phyloP scores from a whole-genome alignment of 2,888 invertebrate species.

The Linnaemya tessellans region DNA sequence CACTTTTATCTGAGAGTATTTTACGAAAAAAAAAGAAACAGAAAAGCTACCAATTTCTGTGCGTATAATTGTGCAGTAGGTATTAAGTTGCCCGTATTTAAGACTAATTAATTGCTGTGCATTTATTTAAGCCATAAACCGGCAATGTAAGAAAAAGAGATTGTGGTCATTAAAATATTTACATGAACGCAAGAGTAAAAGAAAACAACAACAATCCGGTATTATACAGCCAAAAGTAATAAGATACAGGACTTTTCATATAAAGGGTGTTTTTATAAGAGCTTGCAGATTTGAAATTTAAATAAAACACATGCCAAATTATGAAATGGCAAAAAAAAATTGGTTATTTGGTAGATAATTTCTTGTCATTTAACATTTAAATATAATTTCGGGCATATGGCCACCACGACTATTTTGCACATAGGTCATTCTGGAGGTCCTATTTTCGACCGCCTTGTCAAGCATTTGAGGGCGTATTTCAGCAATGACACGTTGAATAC shows the following conservation, averaged over 20 bases:
- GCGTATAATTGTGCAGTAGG: neutral
- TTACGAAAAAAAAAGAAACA: neutral
- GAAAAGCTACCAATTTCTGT: neutral
- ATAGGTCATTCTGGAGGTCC: no score
- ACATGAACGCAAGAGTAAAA: neutral
- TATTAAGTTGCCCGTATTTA: conserved; percentile 55
- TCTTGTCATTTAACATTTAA: no score
- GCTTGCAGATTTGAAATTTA: no score
- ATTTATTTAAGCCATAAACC: conserved; percentile 55
- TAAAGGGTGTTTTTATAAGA: no score
- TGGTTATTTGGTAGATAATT: no score
- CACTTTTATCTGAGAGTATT: neutral
- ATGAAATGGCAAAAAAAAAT: no score
- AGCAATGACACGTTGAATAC: no score
- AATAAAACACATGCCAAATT: no score
- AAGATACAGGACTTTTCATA: conserved; percentile 35
- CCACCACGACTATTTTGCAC: no score
- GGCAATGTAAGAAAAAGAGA: conserved; percentile 17
- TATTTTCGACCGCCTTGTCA: no score
- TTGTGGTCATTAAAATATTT: conserved; percentile 49
- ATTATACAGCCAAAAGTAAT: neutral
- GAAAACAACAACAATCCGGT: neutral
- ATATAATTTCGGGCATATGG: no score
- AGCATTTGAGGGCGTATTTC: no score
- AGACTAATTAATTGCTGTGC: conserved; percentile 64